These are phyloP conservation scores for Hemiscyllium ocellatum DNA, from an alignment of 2,113 vertebrate species.

Conservation along the genomic window DNA sequence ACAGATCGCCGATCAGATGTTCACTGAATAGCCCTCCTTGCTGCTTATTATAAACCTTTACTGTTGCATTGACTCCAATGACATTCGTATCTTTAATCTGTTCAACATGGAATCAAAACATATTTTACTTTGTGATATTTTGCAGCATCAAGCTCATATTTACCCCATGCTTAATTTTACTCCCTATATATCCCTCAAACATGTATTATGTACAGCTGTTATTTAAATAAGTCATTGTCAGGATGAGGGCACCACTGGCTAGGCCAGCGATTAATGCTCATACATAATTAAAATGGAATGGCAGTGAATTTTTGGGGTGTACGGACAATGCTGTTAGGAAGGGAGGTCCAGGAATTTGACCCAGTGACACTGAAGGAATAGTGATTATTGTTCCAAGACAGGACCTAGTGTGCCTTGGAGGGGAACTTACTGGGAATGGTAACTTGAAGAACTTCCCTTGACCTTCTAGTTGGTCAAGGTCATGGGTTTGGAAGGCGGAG, in stretches of 20 bases:
- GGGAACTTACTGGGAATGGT: not conserved
- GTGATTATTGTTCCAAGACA: not conserved
- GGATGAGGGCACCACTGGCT: not conserved
- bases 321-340: not conserved
- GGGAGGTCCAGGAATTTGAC: not conserved
- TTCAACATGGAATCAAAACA: conserved; percentile 2
- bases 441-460: not conserved
- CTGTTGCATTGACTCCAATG: conserved; percentile 49
- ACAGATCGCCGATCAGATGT: conserved; percentile 58
- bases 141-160: not conserved
- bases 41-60: conserved; percentile 41
- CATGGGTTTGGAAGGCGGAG: not conserved
- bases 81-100: conserved; percentile 60
- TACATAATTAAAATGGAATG: not conserved
- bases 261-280: not conserved
- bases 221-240: not conserved
- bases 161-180: not conserved
- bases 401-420: not conserved
- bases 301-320: not conserved
- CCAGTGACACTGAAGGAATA: not conserved
- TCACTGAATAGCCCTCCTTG: conserved; percentile 62
- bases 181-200: not conserved
- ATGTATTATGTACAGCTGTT: not conserved
- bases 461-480: not conserved
- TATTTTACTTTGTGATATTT: not conserved